Base-by-base conservation (phyloP, 2,888 invertebrate genomes). In the Rotaria magnacalcarata region DNA sequence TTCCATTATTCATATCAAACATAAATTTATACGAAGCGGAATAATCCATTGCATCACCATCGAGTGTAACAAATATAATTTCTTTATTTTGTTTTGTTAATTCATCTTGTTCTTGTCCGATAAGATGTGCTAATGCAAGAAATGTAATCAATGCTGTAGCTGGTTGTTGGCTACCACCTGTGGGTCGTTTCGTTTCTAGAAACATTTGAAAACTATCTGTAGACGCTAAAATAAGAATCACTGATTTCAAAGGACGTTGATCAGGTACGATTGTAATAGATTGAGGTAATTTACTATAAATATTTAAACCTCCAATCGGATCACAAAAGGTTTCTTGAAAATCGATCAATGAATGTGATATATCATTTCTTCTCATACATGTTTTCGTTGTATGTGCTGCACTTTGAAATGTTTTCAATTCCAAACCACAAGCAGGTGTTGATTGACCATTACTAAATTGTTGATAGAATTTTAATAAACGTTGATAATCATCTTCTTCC, bases 121-220 rank as follows among this genome's bases (percentile, higher is more conserved):
- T 67, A 19, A 67, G 34, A 67, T 67, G 67, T 27, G 67, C 67
- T 14, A 67, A 27, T 34, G 67, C 34, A 34, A 67, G 67, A 67
- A 67, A 34, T 34, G 34, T 19, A 19, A 67, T 67, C 7, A 67
- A 34, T 19, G 34, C 67, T 27, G 16, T 27, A 27, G 67, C 67
- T 34, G 67, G 67, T 34, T 67, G 67, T 67, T 67, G 67, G 19
- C 11, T 24, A 34, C 67, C 67, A 67, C 67, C 67, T 34, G 67
- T 67, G 6, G 67, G 3, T 14, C 67, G 19, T 34, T 67, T 34
- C 8, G 34, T 11, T 67, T 67, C 34, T 14, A 34, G 5, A 52
- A 84, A 84, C 84, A 84, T 84, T 47, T 56, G 60, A 60, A 84
- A 84, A 60, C 56, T 58, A 60, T 84, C 84, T 8, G 60, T 56